Conservation (phyloP, 2,113 vertebrate genomes). For the Lepus europaeus region DNA sequence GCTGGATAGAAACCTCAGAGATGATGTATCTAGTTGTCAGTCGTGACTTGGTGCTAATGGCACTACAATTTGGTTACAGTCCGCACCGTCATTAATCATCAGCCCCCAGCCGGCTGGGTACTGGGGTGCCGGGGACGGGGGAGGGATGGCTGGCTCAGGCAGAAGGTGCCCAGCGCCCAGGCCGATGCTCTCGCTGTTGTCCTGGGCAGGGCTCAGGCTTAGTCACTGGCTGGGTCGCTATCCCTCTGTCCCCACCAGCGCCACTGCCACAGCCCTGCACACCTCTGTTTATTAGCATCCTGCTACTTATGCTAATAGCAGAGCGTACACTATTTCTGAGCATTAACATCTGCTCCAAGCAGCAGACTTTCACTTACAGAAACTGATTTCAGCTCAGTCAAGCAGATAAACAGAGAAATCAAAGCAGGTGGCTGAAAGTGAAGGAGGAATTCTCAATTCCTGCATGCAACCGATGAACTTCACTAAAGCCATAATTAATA, state of each 20-base stretch:
- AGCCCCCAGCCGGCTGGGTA: constrained; percentile 85
- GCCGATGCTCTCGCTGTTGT: background rate
- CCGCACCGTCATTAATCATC: constrained; percentile 89
- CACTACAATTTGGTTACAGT: constrained; percentile 91
- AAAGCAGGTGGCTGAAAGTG: constrained; percentile 90
- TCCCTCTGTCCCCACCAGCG: constrained; percentile 12
- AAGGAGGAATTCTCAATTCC: constrained; percentile 89
- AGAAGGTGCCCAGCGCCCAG: constrained; percentile 43
- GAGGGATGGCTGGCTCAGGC: constrained; percentile 54
- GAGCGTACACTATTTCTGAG: constrained; percentile 90
- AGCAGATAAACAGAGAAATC: constrained; percentile 93
- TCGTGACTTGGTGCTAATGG: constrained; percentile 91
- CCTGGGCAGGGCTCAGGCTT: background rate
- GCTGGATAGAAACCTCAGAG: constrained; percentile 88
- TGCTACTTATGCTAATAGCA: constrained; percentile 92
- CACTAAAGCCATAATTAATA: constrained; percentile 90
- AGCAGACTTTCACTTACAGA: constrained; percentile 91
- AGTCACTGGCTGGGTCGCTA: background rate
- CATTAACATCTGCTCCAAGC: constrained; percentile 91
- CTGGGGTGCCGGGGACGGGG: constrained; percentile 70
- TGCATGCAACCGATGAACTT: constrained; percentile 88
- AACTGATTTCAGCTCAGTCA: constrained; percentile 93
- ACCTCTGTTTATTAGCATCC: constrained; percentile 90
- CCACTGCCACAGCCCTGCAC: constrained; percentile 81
- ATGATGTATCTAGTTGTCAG: constrained; percentile 92